Evolutionary conservation across 2,888 invertebrate genomes (phyloP), one percentile per base, ranked within the genome.

Genomic region (Heteromurus nitidus): DNA sequence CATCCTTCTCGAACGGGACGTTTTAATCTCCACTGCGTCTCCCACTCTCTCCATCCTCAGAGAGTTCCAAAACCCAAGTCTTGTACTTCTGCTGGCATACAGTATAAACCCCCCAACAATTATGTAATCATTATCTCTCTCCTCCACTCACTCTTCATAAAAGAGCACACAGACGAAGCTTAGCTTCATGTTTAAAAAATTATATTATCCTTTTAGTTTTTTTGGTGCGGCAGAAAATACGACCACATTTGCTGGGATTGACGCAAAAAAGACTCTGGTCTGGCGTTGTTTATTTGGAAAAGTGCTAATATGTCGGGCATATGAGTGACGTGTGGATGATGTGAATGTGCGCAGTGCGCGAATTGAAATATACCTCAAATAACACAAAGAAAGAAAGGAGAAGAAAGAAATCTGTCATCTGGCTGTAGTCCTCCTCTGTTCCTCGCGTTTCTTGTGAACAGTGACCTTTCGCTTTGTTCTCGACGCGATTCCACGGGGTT

Each of bases 1-100:
- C 76, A 76, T 76, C 76, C 76, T 76, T 67, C 55, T 60, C 53
- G 65, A 68, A 76, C 76, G 76, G 76, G 68, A 76, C 76, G 76
- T 68, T 60, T 76, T 76, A 76, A 76, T 76, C 76, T 76, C 44
- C 53, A 9, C 50, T 50, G 18, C n/a, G 36, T 36, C 50, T 50
- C 20, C 50, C n/a, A 44, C 44, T 44, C n/a, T 44, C 44, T 44
- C 44, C 44, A 13, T 44, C 44, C 13, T 44, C 44, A 44, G 13
- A 44, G 13, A 2, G 44, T n/a, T 44, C 44, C 13, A 44, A 44
- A n/a, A 44, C 13, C 44, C 13, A n/a, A 50, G 18, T 50, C 20
- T 50, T 50, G 9, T 20, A 20, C 20, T n/a, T 47, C 50, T 50
- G n/a, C 22, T 20, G 18, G 20, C 20, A 1, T 50, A 3, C 44